These are phyloP conservation scores for Charaxes varanes DNA, from an alignment of 1,140 invertebrate genomes.

Conservation along the genomic window DNA sequence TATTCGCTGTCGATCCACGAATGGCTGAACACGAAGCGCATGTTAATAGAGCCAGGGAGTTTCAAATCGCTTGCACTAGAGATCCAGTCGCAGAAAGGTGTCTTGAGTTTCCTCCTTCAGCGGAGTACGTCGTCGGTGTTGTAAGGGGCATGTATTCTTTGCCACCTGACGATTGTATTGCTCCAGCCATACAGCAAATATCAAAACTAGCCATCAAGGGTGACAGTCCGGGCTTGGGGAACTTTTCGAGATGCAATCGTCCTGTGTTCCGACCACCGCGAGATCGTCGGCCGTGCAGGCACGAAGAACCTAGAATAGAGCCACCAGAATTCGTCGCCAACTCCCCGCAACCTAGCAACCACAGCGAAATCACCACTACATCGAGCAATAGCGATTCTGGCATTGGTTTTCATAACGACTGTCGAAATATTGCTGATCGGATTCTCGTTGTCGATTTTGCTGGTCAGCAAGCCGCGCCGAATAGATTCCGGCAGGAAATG, in stretches of 20 bases:
- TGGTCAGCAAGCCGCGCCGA: slow-evolving; percentile 53
- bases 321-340: slow-evolving; percentile 75
- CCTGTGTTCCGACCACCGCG: slow-evolving; percentile 44
- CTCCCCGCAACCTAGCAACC: slow-evolving; percentile 87
- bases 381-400: slow-evolving; percentile 96
- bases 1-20: slow-evolving; percentile 94
- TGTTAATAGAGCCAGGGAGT: slow-evolving; percentile 82
- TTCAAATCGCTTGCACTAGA: slow-evolving; percentile 85
- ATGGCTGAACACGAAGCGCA: slow-evolving; percentile 88
- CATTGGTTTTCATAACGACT: slow-evolving; percentile 93
- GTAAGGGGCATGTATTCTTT: slow-evolving; percentile 80
- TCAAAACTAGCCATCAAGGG: slow-evolving; percentile 60
- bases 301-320: slow-evolving; percentile 44
- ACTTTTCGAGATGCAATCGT: slow-evolving; percentile 52
- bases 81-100: slow-evolving; percentile 82
- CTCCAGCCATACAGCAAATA: slow-evolving; percentile 57
- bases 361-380: slow-evolving; percentile 87
- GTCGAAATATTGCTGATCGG: slow-evolving; percentile 85
- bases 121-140: slow-evolving; percentile 88
- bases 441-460: slow-evolving; percentile 89
- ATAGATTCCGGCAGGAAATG: slow-evolving; percentile 50
- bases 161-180: slow-evolving; percentile 56
- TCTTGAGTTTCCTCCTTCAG: slow-evolving; percentile 91
- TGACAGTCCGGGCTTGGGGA: slow-evolving; percentile 48
- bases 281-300: slow-evolving; percentile 42